phyloP scores from a whole-genome alignment of 2,113 vertebrate species.

The Hassar affinis region DNA sequence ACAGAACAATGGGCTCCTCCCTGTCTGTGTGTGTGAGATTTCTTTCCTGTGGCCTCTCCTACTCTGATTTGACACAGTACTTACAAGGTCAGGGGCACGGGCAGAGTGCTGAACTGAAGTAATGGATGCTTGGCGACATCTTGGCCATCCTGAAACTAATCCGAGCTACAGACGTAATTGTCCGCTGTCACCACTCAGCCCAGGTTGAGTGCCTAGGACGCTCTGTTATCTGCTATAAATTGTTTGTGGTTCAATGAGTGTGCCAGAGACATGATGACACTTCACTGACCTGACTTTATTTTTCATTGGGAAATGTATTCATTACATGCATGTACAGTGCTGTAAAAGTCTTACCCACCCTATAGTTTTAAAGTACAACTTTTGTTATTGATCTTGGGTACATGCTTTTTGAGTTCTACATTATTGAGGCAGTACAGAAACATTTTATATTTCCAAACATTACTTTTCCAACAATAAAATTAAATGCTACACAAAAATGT shows the following conservation, averaged over 20 bases:
- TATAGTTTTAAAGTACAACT: no score
- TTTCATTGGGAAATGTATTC: constrained; percentile 20
- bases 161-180: constrained; percentile 64
- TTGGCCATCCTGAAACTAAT: constrained; percentile 55
- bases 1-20: neutral
- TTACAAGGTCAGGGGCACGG: constrained; percentile 55
- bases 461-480: no score
- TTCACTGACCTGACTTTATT: constrained; percentile 45
- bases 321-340: neutral
- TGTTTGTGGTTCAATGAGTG: constrained; percentile 42
- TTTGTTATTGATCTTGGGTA: no score
- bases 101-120: constrained; percentile 64
- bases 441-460: no score
- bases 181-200: constrained; percentile 58
- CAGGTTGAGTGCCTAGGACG: constrained; percentile 61
- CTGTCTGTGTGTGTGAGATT: constrained; percentile 26
- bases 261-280: constrained; percentile 57
- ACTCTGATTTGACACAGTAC: constrained; percentile 42
- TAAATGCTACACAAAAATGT: no score
- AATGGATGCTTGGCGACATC: constrained; percentile 63
- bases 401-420: no score
- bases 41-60: constrained; percentile 56
- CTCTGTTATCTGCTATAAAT: constrained; percentile 56
- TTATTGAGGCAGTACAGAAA: no score
- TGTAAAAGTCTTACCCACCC: no score